These are phyloP conservation scores for Ivindomyrus marchei DNA, from an alignment of 2,113 vertebrate species.

Conservation along the genomic window DNA sequence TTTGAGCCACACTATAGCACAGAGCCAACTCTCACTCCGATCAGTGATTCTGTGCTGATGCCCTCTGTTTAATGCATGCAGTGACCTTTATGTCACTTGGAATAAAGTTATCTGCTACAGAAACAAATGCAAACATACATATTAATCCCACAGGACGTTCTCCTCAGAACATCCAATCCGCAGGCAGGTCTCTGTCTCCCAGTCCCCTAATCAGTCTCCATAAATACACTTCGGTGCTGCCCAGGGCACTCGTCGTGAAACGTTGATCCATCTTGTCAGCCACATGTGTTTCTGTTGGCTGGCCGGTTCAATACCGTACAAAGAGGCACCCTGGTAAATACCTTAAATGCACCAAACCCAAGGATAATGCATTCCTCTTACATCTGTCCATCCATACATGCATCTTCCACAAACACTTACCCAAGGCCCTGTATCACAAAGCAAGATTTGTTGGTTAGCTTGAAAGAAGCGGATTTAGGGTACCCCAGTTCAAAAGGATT, in stretches of 20 bases:
- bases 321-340: background rate
- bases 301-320: background rate
- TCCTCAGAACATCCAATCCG: background rate
- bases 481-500: background rate
- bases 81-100: background rate
- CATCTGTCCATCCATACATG: background rate
- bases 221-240: background rate
- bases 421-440: background rate
- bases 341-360: background rate
- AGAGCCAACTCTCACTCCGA: background rate
- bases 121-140: background rate
- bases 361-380: background rate
- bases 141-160: background rate
- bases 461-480: background rate
- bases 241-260: background rate
- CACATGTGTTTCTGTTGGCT: background rate
- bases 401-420: background rate
- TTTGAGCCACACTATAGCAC: background rate
- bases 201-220: background rate
- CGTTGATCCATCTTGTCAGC: background rate
- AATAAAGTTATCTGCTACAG: background rate
- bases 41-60: background rate
- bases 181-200: background rate
- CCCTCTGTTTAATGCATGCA: background rate
- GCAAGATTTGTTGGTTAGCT: background rate